phyloP scores from a whole-genome alignment of 2,113 vertebrate genomes.

The Oncorhynchus gorbuscha region DNA sequence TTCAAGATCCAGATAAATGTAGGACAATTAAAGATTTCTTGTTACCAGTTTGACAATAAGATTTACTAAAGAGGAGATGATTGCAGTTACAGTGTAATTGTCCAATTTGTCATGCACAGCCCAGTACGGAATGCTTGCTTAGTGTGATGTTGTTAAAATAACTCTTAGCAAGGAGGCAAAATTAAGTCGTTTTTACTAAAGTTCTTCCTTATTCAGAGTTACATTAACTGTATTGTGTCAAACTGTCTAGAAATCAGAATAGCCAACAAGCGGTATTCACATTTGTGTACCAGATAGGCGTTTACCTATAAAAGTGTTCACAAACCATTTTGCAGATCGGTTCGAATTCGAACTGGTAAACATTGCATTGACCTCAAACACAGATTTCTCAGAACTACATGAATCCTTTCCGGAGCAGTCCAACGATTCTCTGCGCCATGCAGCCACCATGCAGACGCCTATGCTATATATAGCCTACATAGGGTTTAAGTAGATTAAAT shows the following conservation, averaged over 20 bases:
- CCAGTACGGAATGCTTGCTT: conserved; percentile 42
- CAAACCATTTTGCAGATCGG: background rate
- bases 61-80: conserved; percentile 90
- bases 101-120: conserved; percentile 72
- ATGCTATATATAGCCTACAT: background rate
- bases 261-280: too few relatives aligned
- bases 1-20: conserved; percentile 95
- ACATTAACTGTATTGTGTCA: too few relatives aligned
- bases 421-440: too few relatives aligned
- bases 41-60: conserved; percentile 86
- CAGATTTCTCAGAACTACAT: background rate
- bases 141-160: conserved; percentile 6
- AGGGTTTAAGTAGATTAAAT: background rate
- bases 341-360: background rate
- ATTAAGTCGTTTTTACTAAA: background rate
- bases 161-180: background rate
- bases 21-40: conserved; percentile 97
- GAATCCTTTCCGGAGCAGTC: background rate
- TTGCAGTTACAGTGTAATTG: conserved; percentile 95
- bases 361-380: background rate
- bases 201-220: too few relatives aligned
- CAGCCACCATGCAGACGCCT: too few relatives aligned
- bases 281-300: too few relatives aligned
- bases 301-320: too few relatives aligned
- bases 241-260: too few relatives aligned